These are phyloP conservation scores for Torymus tubicola DNA, from an alignment of 2,888 invertebrate genomes.

Conservation along the genomic window DNA sequence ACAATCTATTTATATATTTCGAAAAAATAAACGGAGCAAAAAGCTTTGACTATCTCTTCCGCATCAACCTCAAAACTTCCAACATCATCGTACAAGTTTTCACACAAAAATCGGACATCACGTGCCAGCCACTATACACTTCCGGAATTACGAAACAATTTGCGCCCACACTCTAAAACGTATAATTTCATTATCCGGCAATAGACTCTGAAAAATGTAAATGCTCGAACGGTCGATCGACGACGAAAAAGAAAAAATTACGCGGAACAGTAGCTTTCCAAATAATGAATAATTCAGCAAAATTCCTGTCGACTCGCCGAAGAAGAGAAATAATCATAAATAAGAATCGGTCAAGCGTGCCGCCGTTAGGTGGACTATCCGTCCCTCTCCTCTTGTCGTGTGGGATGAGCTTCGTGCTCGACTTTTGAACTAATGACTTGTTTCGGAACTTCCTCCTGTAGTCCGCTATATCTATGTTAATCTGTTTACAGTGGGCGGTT, in stretches of 20 bases:
- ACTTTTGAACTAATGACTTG: conserved; percentile 50
- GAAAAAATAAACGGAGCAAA: no score
- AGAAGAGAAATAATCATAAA: conserved; percentile 32
- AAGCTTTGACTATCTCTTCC: not conserved
- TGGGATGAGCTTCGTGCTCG: conserved; percentile 35
- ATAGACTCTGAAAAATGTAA: no score
- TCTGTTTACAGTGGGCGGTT: not conserved
- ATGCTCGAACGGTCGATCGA: no score
- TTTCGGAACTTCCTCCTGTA: conserved; percentile 36
- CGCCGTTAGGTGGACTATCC: not conserved
- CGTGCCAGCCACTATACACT: not conserved
- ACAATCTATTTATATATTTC: no score
- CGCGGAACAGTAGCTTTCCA: conserved; percentile 8
- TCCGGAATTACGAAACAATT: conserved; percentile 2
- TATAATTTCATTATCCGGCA: no score
- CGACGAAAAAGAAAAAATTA: not conserved
- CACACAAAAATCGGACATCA: not conserved
- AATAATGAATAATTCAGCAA: conserved; percentile 44
- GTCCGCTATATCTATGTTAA: conserved; percentile 41
- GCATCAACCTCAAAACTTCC: not conserved
- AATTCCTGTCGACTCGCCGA: not conserved
- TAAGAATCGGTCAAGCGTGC: conserved; percentile 28
- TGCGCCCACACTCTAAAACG: no score
- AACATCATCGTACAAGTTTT: not conserved
- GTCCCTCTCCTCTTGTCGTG: not conserved